Conservation (phyloP, 2,888 invertebrate genomes). For the Tinea trinotella region DNA sequence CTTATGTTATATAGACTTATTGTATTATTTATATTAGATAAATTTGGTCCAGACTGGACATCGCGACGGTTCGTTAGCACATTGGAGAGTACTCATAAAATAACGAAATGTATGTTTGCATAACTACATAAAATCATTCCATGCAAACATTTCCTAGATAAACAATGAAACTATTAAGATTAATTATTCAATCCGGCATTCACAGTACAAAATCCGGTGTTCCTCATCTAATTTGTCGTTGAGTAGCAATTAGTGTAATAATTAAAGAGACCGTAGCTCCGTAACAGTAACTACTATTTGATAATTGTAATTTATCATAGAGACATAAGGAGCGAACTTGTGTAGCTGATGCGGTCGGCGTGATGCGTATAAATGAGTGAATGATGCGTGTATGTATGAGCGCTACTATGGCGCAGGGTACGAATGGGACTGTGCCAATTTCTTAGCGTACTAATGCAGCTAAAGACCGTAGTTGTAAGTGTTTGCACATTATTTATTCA, state of each 20-base stretch:
- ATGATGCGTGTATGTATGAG: conserved; percentile 21
- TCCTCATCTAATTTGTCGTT: conserved; percentile 58
- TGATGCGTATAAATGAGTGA: conserved; percentile 22
- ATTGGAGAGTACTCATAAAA: not conserved
- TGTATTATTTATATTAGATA: not conserved
- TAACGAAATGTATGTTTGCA: not conserved
- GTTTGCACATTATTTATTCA: conserved; percentile 74
- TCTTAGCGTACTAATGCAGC: conserved; percentile 59
- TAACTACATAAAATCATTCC: not conserved
- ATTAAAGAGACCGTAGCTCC: not conserved
- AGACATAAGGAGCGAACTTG: not conserved
- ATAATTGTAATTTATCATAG: conserved; percentile 2
- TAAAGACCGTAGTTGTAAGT: conserved; percentile 71
- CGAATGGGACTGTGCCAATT: conserved; percentile 71
- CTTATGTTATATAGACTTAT: conserved; percentile 22
- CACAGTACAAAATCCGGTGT: conserved; percentile 69
- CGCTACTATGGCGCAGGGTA: conserved; percentile 21
- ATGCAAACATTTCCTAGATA: not conserved
- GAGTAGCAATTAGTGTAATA: conserved; percentile 43
- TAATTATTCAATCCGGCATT: conserved; percentile 24
- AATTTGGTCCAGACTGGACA: not conserved
- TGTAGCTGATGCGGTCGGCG: conserved; percentile 12
- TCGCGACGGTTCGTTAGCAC: not conserved
- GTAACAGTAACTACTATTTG: conserved; percentile 1
- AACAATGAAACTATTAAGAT: not conserved